These are phyloP conservation scores for Engystomops pustulosus DNA, from an alignment of 2,113 vertebrate species.

Conservation along the genomic window DNA sequence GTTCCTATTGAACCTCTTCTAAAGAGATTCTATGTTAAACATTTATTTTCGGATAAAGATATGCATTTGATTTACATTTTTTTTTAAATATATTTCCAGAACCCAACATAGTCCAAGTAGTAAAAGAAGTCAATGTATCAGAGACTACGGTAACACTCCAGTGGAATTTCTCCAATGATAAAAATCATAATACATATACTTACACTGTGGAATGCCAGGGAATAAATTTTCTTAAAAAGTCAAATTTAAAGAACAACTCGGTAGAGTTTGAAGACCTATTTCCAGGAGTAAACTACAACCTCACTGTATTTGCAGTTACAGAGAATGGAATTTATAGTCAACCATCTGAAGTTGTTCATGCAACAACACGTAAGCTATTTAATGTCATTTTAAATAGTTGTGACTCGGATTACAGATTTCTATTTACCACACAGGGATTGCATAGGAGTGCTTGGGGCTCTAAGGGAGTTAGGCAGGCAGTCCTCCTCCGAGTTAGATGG, in stretches of 20 bases:
- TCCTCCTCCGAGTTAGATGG: no score
- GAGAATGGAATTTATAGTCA: neutral
- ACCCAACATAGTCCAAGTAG: neutral
- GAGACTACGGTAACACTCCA: neutral
- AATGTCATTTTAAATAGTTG: no score
- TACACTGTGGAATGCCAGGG: neutral
- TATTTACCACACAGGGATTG: no score
- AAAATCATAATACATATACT: neutral
- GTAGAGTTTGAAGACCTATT: neutral
- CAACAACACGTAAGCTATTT: constrained; percentile 4
- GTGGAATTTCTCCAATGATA: neutral
- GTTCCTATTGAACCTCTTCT: neutral
- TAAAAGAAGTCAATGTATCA: neutral
- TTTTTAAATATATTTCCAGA: neutral
- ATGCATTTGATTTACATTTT: neutral
- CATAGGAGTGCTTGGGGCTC: no score
- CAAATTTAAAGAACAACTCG: neutral
- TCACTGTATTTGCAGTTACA: neutral
- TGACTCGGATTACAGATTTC: no score
- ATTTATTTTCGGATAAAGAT: no score
- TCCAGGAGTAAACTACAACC: neutral
- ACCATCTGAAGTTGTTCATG: neutral
- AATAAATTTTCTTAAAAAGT: accelerated
- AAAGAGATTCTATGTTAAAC: neutral
- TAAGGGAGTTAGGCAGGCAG: no score